These are phyloP conservation scores for Cairina moschata DNA, from an alignment of 2,113 vertebrate genomes.

Conservation along the genomic window DNA sequence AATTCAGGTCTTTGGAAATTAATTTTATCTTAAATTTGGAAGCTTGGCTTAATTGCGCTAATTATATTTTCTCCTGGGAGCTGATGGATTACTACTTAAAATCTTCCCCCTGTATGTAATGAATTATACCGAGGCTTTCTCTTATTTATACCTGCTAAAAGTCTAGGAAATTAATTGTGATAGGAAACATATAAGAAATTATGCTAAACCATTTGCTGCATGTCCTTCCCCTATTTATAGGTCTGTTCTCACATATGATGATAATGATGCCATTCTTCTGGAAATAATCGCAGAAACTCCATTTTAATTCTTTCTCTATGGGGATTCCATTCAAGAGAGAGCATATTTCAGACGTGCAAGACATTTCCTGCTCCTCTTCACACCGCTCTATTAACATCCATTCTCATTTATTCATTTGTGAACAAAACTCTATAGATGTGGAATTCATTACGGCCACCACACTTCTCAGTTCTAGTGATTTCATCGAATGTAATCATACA, in stretches of 20 bases:
- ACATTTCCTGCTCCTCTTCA: not conserved
- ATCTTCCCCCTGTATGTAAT: not conserved
- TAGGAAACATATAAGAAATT: slow-evolving; percentile 31
- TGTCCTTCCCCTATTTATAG: not conserved
- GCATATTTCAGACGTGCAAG: not conserved
- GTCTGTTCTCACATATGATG: not conserved
- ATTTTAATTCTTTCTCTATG: not conserved
- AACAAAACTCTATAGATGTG: not conserved
- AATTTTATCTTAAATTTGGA: slow-evolving; percentile 62
- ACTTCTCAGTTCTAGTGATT: not conserved
- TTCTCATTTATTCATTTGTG: not conserved
- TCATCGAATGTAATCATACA: not conserved
- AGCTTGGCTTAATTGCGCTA: slow-evolving; percentile 57
- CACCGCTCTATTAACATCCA: not conserved
- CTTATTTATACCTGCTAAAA: slow-evolving; percentile 48
- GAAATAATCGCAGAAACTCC: slow-evolving; percentile 9
- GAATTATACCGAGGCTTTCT: slow-evolving; percentile 19
- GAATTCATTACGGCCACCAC: not conserved
- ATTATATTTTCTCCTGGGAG: slow-evolving; percentile 66
- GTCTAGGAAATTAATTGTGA: not conserved
- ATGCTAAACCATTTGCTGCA: not conserved
- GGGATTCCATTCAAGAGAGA: not conserved
- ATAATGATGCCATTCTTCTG: not conserved
- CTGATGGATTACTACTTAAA: slow-evolving; percentile 45
- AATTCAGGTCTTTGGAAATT: slow-evolving; percentile 52